phyloP scores from a whole-genome alignment of 2,797 vertebrate genomes.

The Liparis tanakae region DNA sequence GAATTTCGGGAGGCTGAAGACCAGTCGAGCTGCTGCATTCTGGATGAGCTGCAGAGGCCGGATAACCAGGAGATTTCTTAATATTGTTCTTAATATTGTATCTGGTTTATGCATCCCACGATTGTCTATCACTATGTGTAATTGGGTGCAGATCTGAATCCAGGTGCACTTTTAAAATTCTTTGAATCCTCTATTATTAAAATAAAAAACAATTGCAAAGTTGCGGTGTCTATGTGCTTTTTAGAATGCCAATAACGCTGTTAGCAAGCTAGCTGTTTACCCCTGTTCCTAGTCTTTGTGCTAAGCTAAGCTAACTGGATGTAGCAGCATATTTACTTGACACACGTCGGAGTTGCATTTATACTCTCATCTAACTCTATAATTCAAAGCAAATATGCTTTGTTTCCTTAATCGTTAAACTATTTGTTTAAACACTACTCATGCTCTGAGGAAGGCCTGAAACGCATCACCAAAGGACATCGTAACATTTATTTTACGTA shows the following conservation, averaged over 20 bases:
- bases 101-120: conserved; percentile 1
- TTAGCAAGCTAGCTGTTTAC: not conserved
- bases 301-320: not conserved
- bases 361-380: not conserved
- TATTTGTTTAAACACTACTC: not conserved
- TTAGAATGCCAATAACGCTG: not conserved
- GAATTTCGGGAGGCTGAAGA: too few relatives aligned
- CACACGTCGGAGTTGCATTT: not conserved
- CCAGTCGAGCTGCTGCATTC: too few relatives aligned
- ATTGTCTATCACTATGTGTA: conserved; percentile 43
- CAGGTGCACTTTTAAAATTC: not conserved
- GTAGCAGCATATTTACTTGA: conserved; percentile 2
- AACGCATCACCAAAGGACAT: not conserved
- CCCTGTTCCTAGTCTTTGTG: not conserved
- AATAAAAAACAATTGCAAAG: not conserved
- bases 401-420: not conserved
- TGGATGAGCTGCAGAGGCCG: too few relatives aligned
- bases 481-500: not conserved
- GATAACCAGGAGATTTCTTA: not conserved
- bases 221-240: not conserved
- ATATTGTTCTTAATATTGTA: not conserved
- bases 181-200: not conserved
- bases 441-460: not conserved
- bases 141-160: not conserved
- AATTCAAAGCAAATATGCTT: not conserved